These are phyloP conservation scores for Eciton burchellii DNA, from an alignment of 1,140 invertebrate genomes.

Conservation along the genomic window DNA sequence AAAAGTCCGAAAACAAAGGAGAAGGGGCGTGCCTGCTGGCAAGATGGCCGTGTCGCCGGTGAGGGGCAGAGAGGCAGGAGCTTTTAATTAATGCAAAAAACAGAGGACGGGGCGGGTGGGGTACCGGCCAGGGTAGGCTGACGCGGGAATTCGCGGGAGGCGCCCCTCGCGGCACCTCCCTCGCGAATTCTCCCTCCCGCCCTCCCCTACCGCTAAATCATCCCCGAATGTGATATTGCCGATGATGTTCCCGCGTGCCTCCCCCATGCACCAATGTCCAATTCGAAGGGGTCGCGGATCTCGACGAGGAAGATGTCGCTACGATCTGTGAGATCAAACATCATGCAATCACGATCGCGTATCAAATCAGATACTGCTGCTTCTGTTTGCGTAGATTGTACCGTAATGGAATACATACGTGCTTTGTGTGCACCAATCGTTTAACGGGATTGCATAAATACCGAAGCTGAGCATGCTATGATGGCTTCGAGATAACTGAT, in stretches of 20 bases:
- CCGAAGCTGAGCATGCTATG: slow-evolving; percentile 73
- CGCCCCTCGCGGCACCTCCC: slow-evolving; percentile 48
- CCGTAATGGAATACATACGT: slow-evolving; percentile 77
- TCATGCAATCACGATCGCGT: slow-evolving; percentile 12
- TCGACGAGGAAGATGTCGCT: too few species aligned
- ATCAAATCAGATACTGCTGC: too few species aligned
- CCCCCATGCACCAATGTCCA: too few species aligned
- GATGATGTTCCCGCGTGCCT: not conserved
- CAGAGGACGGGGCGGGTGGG: slow-evolving; percentile 44
- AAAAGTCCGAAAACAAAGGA: slow-evolving; percentile 83
- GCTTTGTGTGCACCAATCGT: slow-evolving; percentile 77
- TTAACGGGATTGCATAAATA: slow-evolving; percentile 75
- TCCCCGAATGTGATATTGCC: not conserved
- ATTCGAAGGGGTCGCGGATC: too few species aligned
- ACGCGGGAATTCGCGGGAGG: slow-evolving; percentile 37
- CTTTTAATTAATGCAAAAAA: slow-evolving; percentile 84
- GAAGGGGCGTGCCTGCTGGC: slow-evolving; percentile 83
- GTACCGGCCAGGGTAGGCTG: slow-evolving; percentile 50
- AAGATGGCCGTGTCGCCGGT: slow-evolving; percentile 83
- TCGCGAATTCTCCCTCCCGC: slow-evolving; percentile 28
- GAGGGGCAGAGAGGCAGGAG: slow-evolving; percentile 80
- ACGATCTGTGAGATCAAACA: not conserved
- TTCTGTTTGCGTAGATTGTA: slow-evolving; percentile 73
- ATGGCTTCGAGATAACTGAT: slow-evolving; percentile 76
- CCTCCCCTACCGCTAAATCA: not conserved